Evolutionary conservation across 2,888 invertebrate species (phyloP), one percentile per base, ranked within the genome.

Genomic region (Anthoptus insignis): DNA sequence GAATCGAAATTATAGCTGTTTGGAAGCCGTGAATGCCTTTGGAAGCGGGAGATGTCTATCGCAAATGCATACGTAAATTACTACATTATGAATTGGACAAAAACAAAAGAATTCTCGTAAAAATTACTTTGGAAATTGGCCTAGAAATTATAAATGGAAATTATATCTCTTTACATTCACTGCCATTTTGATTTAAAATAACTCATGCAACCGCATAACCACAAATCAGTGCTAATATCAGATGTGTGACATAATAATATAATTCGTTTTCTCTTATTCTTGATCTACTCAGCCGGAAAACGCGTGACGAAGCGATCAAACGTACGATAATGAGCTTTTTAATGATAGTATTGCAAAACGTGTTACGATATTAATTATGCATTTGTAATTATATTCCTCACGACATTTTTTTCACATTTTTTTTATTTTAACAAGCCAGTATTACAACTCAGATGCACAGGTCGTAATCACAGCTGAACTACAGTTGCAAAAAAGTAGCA

Each of bases 211-310:
- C 14, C 24, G 14, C 27, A 39, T 9, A 56, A 56, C 54, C 54
- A 24, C 54, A 39, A 39, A 39, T 52, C 52, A 52, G 22, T 27
- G 8, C 32, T 52, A 29, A 52, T 53, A 21, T 34, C 34, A 7
- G n/a, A 53, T 21, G 22, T 53, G 34, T 53, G 53, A 53, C 14
- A 53, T 53, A 53, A 53, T 53, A 53, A 53, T 37, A 22, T 24
- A 24, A 47, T 53, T 53, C 13, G 53, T 53, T 53, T 53, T 53
- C 53, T 53, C 53, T 42, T 13, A 19, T 13, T 37, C 37, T 19
- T 9, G 42, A 8, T 42, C 9, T 16, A 11, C 11, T 39, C 42
- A 19, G 42, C 9, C 13, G 32, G 52, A 52, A 52, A 52, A 52
- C 13, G 32, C 52, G 52, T 52, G 52, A 52, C 52, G 50, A 16